Evolutionary conservation across 2,888 invertebrate species (phyloP), one percentile per base, ranked within the genome.

Genomic region (Microdon myrmicae): DNA sequence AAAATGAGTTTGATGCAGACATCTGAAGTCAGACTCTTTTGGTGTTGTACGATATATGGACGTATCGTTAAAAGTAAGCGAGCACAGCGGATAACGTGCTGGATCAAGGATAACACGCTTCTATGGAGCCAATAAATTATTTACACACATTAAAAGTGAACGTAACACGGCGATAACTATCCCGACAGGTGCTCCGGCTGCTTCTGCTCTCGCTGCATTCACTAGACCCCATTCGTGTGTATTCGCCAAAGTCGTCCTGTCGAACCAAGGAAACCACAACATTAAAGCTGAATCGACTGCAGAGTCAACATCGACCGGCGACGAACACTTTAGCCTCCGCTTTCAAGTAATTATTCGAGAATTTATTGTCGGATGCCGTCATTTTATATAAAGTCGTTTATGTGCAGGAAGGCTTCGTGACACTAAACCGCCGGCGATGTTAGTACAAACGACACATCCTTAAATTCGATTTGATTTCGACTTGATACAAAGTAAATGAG

Each of bases 81-180:
- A 47, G 34, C 39, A 39, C 45, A 47, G 47, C 37, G 47, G 23
- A 55, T 55, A 61, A 48, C 26, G 55, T 47, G 47, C 55, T 47
- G 34, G 25, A 55, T 45, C 25, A 39, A 55, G 55, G 47, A 55
- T 55, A 55, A 60, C 55, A 44, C 44, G 29, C 48, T 61, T 55
- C 38, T 20, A 49, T 55, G 20, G 35, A 10, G 20, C 39, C 61
- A 58, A 64, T 64, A 64, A 64, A 64, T 64, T 64, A 64, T 58
- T 58, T 58, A 64, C 58, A 47, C 58, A 58, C 64, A 64, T 53
- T 64, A 58, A 64, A 64, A 64, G 47, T 28, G 51, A 58, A 44
- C 64, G 51, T 43, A 49, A 45, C 29, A 32, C 28, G 9, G 41
- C 43, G 55, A 61, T 55, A 49, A 37, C 48, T 26, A 44, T 39